Evolutionary conservation across 2,888 invertebrate genomes (phyloP), one percentile per base, ranked within the genome.

Genomic region (Atrina japonica): DNA sequence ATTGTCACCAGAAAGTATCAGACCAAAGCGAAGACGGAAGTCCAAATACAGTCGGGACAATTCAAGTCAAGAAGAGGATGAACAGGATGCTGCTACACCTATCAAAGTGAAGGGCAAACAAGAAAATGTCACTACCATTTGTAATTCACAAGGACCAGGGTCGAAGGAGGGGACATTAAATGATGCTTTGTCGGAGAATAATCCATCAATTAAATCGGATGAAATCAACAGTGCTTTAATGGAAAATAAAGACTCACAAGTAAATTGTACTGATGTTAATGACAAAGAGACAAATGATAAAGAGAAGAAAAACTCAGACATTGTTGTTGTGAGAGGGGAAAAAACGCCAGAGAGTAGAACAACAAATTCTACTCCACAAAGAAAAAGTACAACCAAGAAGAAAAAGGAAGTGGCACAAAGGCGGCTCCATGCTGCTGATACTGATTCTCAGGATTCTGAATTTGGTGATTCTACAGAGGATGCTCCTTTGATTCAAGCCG

Each of bases 341-440:
- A 77, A 80, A 58, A 84, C 83, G 7, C 84, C 83, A 58, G 77
- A 81, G 35, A 73, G 69, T 30, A 73, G 76, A 23, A 77, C 58
- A 27, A 64, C 70, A 21, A 45, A 70, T 21, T 75, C 63, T 23
- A 61, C 70, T 25, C 78, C 81, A 25, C 72, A 71, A 18, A 76
- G 82, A 47, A 75, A 78, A 35, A 82, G 83, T 29, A 83, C 84
- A 29, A 80, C 83, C n/a, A 82, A 83, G 53, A 76, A 77, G 47
- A 84, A 83, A 63, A 82, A 81, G 49, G 82, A 75, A 52, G 80
- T 73, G 3, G 80, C 80, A 23, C 77, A 77, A 45, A 79, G 70
- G 63, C 75, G 80, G 59, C 76, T 77, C 0, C 45, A 65, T 9
- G 59, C 64, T 3, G 75, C 70, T 45, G 45, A 40, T 9, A 55